Conservation (phyloP, 2,797 vertebrate species). For the Pangasius sanitwongsei region DNA sequence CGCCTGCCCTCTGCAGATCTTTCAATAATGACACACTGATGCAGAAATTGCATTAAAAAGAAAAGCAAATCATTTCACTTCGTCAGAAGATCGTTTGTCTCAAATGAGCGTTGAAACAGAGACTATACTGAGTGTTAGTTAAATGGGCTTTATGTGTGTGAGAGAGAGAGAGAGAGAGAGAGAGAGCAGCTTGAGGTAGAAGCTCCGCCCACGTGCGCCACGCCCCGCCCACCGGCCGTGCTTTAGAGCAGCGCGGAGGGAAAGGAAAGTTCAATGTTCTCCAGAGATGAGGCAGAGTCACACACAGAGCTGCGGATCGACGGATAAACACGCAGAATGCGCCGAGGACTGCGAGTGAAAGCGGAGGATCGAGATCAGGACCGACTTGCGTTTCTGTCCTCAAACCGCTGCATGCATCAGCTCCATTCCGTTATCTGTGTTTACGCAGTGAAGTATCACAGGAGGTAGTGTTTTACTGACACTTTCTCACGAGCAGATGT, state of each 20-base stretch:
- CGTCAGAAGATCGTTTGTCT: not conserved
- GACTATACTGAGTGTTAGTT: conserved; percentile 4
- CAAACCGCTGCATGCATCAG: not conserved
- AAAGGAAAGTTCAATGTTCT: conserved; percentile 74
- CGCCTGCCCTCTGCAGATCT: not conserved
- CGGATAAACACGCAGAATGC: conserved; percentile 31
- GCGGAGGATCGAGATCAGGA: conserved; percentile 12
- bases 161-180: not conserved
- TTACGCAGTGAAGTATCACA: conserved; percentile 6
- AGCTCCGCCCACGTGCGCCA: conserved; percentile 40
- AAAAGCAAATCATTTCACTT: not conserved
- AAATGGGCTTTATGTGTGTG: not conserved
- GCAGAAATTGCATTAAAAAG: not conserved
- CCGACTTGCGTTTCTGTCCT: not conserved
- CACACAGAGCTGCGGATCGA: not conserved
- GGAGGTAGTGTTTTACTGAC: conserved; percentile 5
- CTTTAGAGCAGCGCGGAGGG: conserved; percentile 65
- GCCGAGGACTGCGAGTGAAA: conserved; percentile 21
- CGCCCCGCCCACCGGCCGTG: conserved; percentile 47
- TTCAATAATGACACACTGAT: not conserved
- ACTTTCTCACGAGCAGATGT: conserved; percentile 15
- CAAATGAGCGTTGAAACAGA: not conserved
- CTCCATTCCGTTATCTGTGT: conserved; percentile 17
- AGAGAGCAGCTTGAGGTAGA: not conserved
- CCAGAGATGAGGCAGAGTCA: conserved; percentile 57